Base-by-base conservation (phyloP, 2,797 vertebrate genomes). In the Podarcis siculus region DNA sequence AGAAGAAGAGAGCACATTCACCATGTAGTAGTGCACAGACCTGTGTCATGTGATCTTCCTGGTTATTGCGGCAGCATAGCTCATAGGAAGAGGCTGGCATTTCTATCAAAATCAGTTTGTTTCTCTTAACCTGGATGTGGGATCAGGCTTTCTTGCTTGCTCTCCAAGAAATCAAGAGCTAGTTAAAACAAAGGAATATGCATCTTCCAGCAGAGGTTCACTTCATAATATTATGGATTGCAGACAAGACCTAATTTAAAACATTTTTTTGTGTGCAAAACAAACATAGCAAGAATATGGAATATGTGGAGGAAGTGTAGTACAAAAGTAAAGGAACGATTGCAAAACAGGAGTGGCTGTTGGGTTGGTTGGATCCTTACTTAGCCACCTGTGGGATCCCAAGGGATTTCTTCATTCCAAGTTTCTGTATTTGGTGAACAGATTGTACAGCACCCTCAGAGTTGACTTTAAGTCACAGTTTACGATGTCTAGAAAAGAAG, bases 401-500 rank as follows among this genome's bases (percentile, higher is more conserved):
- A 88, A 67, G 88, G 64, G 1, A 89, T 3, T 58, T 19, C 90
- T 89, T 99, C 96, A 99, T 83, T 99, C 98, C 89, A 99, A 97
- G 0, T 98, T 98, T 92, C 98, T 97, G 97, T 99, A 99, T 92
- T 98, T 98, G 95, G 98, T 99, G 96, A 99, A 99, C 92, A 99
- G 98, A 94, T 99, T 99, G 97, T 99, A 99, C 58, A 99, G 97
- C 83, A 99, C 98, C 76, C 98, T 97, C 89, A 99, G 97, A 0
- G 98, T 99, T 4, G 99, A 99, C 93, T 99, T 99, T 86, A 99
- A 97, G 95, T 99, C 98, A 92, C 98, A 99, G 96, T 99, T 99
- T 93, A 99, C 98, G 1, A 99, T 99, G 95, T 99, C 99, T 99
- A 83, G 89, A 89, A 93, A 71, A 42, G 32, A 55, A 55, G 80